Evolutionary conservation across 2,888 invertebrate species (phyloP).

Genomic region (Philereme transversata): DNA sequence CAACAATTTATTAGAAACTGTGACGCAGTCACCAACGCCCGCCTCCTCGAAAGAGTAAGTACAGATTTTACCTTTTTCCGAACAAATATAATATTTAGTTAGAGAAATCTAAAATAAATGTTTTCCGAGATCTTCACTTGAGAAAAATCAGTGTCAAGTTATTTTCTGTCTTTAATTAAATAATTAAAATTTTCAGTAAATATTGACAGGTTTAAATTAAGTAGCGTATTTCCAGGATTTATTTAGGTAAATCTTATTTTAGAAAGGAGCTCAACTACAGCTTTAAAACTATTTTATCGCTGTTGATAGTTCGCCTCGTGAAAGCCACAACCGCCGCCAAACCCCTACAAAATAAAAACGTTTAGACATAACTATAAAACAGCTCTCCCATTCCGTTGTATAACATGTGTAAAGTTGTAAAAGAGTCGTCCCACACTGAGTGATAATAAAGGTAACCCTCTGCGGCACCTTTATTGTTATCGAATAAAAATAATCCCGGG

Average conservation of each 20-base stretch:
- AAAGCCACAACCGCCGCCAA: slow-evolving; percentile 9
- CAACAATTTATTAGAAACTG: too few relatives aligned
- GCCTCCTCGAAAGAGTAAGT: too few relatives aligned
- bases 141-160: too few relatives aligned
- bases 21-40: too few relatives aligned
- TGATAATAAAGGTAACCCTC: slow-evolving; percentile 84
- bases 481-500: slow-evolving; percentile 83
- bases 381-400: slow-evolving; percentile 49
- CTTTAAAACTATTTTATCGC: slow-evolving; percentile 5
- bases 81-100: too few relatives aligned
- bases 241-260: not conserved
- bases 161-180: too few relatives aligned
- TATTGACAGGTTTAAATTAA: too few relatives aligned
- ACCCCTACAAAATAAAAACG: slow-evolving; percentile 38
- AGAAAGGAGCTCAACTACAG: not conserved
- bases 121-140: too few relatives aligned
- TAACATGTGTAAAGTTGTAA: slow-evolving; percentile 78
- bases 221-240: too few relatives aligned
- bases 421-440: slow-evolving; percentile 73
- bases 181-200: too few relatives aligned
- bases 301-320: slow-evolving; percentile 4
- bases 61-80: too few relatives aligned
- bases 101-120: too few relatives aligned
- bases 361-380: slow-evolving; percentile 48
- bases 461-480: slow-evolving; percentile 82